phyloP scores from a whole-genome alignment of 2,888 invertebrate genomes.

The Cantharis nigra region DNA sequence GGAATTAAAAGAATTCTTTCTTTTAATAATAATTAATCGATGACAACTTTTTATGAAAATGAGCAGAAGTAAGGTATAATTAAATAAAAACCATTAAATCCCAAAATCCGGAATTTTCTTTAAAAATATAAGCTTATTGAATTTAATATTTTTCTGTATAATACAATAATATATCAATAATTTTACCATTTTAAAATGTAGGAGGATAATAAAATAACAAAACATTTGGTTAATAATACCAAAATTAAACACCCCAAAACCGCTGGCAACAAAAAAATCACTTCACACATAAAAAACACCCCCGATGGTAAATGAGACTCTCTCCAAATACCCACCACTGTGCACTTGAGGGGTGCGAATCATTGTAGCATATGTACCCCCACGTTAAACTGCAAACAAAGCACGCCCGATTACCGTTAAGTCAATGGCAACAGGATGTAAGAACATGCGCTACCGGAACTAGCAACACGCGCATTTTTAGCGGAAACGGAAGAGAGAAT shows the following conservation, averaged over 20 bases:
- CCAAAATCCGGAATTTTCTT: no score
- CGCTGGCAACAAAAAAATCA: conserved; percentile 46
- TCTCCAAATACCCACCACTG: conserved; percentile 7
- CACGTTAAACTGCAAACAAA: conserved; percentile 37
- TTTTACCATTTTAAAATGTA: neutral
- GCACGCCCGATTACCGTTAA: conserved; percentile 46
- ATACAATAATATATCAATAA: neutral
- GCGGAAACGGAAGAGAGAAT: conserved; percentile 32
- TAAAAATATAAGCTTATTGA: no score
- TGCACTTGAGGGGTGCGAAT: conserved; percentile 28
- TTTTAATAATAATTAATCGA: no score
- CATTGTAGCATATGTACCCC: conserved; percentile 31
- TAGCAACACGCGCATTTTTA: conserved; percentile 26
- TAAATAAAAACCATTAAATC: no score
- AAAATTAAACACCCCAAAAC: conserved; percentile 48
- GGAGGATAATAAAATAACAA: conserved; percentile 13
- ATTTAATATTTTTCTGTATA: neutral
- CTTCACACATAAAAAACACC: conserved; percentile 34
- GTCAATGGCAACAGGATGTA: conserved; percentile 50
- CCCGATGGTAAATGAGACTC: conserved; percentile 16
- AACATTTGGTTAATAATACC: conserved; percentile 37
- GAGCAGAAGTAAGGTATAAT: neutral
- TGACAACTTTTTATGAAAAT: no score
- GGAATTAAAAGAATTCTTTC: no score
- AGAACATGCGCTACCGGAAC: conserved; percentile 42